A percentile compares a stretch with the other conserved stretches of the same genome.
Conservation (phyloP, 2,113 vertebrate genomes). For the Pogonocichla stellata region DNA sequence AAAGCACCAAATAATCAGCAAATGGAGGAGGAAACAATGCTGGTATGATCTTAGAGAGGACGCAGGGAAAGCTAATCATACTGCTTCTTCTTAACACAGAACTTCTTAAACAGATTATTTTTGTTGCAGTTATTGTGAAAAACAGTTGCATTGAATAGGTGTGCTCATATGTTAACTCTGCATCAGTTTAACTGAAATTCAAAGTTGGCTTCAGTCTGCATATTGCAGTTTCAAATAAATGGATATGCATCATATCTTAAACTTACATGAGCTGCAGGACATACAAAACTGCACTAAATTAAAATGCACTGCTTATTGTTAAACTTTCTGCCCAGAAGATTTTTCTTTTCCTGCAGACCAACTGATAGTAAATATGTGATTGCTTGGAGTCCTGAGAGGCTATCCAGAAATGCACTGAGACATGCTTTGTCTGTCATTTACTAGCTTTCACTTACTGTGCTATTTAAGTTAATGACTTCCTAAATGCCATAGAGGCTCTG, state of each 20-base stretch:
- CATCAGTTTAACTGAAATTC: not conserved
- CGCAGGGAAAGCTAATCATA: not conserved
- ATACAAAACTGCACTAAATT: not conserved
- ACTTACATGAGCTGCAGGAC: not conserved
- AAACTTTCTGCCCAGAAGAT: not conserved
- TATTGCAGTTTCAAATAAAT: not conserved
- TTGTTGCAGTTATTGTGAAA: not conserved
- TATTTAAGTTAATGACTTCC: constrained; percentile 4
- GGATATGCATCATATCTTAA: not conserved
- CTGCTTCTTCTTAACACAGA: not conserved
- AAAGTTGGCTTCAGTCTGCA: not conserved
- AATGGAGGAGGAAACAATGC: not conserved
- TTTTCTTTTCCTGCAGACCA: not conserved
- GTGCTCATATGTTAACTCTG: not conserved
- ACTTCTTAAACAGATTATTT: not conserved
- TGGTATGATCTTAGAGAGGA: not conserved
- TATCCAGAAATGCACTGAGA: not conserved
- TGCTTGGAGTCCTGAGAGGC: not conserved
- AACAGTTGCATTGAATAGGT: not conserved
- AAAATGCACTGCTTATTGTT: not conserved
- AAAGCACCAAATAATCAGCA: not conserved
- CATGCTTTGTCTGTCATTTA: not conserved
- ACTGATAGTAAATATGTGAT: not conserved
- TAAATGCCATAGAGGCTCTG: not conserved
- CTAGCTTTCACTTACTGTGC: not conserved